These are phyloP conservation scores for Halichoeres trimaculatus DNA, from an alignment of 2,113 vertebrate species.

Conservation along the genomic window DNA sequence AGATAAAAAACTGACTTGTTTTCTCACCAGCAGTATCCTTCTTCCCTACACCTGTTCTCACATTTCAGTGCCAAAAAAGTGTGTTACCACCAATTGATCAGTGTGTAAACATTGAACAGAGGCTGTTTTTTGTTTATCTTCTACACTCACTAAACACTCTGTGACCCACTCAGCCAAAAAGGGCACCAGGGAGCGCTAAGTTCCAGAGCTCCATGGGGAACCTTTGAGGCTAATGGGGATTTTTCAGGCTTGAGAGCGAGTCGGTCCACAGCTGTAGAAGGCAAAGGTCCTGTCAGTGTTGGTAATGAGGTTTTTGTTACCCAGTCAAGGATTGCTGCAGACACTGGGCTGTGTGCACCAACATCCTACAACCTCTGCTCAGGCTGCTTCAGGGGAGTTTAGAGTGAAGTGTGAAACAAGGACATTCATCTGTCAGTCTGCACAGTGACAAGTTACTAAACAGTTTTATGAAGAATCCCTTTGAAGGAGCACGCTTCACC, in stretches of 20 bases:
- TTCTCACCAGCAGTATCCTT: too few species aligned
- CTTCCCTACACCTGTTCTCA: too few species aligned
- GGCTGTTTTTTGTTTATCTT: background rate
- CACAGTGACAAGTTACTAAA: background rate
- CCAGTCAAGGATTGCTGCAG: background rate
- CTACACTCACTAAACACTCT: background rate
- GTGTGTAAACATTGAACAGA: too few species aligned
- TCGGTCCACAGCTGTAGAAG: constrained; percentile 1
- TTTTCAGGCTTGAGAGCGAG: constrained; percentile 4
- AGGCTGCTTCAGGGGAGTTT: too few species aligned
- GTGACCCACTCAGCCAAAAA: background rate
- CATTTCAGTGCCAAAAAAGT: too few species aligned
- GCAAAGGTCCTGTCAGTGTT: background rate
- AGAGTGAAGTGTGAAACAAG: too few species aligned
- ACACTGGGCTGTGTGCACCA: background rate
- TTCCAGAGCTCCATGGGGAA: background rate
- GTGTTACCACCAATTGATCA: too few species aligned
- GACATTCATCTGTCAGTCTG: too few species aligned
- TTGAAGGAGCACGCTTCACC: constrained; percentile 40
- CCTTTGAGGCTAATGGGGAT: constrained; percentile 1
- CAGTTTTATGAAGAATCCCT: constrained; percentile 20
- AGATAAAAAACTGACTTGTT: too few species aligned
- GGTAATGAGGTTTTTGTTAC: background rate
- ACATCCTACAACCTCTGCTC: constrained; percentile 1
- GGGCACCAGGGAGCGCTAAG: background rate